phyloP scores from a whole-genome alignment of 2,113 vertebrate genomes.

The Chascanopsetta lugubris region DNA sequence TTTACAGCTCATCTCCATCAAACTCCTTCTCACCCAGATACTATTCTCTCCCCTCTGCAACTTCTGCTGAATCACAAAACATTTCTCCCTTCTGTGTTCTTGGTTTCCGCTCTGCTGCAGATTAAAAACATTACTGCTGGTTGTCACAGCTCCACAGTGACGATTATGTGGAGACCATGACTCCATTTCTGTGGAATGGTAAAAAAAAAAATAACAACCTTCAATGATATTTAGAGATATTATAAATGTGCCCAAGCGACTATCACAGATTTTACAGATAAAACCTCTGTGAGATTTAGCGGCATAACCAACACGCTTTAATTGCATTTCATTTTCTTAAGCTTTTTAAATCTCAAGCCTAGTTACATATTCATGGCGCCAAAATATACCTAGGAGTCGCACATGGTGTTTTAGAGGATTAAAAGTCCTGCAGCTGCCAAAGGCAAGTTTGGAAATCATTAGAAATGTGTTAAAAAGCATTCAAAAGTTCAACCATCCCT shows the following conservation, averaged over 20 bases:
- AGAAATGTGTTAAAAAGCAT: constrained; percentile 24
- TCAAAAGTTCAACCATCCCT: constrained; percentile 15
- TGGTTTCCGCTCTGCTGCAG: constrained; percentile 4
- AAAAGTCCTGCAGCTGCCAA: constrained; percentile 40
- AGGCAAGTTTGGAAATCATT: constrained; percentile 49
- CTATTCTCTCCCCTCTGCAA: background rate
- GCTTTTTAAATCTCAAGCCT: constrained; percentile 47
- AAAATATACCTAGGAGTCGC: constrained; percentile 49
- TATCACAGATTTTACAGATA: constrained; percentile 44
- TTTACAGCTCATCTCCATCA: constrained; percentile 34
- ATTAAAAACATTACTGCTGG: constrained; percentile 29
- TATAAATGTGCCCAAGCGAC: constrained; percentile 27
- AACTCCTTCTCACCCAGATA: constrained; percentile 32
- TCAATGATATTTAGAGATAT: constrained; percentile 26
- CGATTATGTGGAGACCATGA: constrained; percentile 31
- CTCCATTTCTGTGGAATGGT: constrained; percentile 18
- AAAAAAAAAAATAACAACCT: too few relatives aligned
- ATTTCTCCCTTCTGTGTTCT: constrained; percentile 1
- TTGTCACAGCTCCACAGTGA: constrained; percentile 27
- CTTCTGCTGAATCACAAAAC: constrained; percentile 24
- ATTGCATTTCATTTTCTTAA: constrained; percentile 59
- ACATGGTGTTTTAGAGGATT: constrained; percentile 47
- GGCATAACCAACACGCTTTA: constrained; percentile 49
- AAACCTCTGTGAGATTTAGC: constrained; percentile 36
- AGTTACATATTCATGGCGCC: constrained; percentile 60